A percentile compares a stretch with the other conserved stretches of the same genome.
phyloP scores from a whole-genome alignment of 92 coral and sea anemone species.

The Palythoa grandiflora region DNA sequence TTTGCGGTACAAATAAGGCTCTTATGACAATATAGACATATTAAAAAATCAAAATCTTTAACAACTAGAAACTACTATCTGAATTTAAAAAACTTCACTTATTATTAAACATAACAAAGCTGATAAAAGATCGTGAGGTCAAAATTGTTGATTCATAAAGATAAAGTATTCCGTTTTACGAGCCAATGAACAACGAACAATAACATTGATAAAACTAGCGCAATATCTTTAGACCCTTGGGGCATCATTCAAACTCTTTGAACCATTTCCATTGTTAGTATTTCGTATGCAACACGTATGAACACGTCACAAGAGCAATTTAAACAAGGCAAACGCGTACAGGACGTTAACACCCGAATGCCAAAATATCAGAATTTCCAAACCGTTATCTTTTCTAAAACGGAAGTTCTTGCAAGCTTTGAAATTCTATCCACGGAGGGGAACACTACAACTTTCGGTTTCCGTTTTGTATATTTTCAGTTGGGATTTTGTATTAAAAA shows the following conservation, averaged over 20 bases:
- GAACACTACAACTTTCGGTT: no score
- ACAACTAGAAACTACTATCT: not conserved
- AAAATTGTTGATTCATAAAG: not conserved
- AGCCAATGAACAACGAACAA: slow-evolving; percentile 34
- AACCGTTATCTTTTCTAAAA: no score
- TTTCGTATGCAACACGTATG: not conserved
- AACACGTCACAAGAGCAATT: no score
- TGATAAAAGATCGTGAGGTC: slow-evolving; percentile 23
- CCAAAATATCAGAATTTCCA: no score
- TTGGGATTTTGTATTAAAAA: no score
- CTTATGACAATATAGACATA: not conserved
- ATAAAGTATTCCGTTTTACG: slow-evolving; percentile 13
- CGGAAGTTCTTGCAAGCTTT: no score
- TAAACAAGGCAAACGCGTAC: no score
- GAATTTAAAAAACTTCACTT: not conserved
- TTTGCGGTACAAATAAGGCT: not conserved
- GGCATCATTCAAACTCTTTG: not conserved
- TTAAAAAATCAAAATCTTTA: not conserved
- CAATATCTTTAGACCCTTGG: not conserved
- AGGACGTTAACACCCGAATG: no score
- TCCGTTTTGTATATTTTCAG: no score
- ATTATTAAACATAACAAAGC: not conserved
- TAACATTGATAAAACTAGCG: not conserved
- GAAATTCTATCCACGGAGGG: no score
- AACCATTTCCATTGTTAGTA: not conserved